phyloP scores from a whole-genome alignment of 2,797 vertebrate genomes.

The Clarias fuscus region DNA sequence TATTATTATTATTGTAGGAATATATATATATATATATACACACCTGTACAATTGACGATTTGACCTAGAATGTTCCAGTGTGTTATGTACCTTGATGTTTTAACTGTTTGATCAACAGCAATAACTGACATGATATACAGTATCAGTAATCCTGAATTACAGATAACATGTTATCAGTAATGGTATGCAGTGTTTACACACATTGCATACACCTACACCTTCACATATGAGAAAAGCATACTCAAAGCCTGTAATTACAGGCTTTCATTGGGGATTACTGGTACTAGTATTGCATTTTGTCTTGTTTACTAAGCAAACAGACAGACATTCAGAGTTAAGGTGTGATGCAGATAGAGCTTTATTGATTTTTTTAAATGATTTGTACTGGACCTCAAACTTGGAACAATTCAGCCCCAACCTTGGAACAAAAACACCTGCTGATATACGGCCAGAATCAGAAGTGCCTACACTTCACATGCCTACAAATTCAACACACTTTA shows the following conservation, averaged over 20 bases:
- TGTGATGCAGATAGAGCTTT: constrained; percentile 11
- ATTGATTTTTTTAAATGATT: constrained; percentile 44
- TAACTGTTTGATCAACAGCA: neutral
- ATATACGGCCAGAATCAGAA: no score
- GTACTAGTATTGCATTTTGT: neutral
- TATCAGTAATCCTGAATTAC: neutral
- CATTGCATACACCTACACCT: neutral
- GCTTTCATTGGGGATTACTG: neutral
- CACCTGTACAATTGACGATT: no score
- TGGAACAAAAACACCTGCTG: neutral
- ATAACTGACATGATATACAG: neutral
- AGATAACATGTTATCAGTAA: neutral
- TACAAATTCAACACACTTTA: no score
- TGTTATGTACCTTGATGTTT: neutral
- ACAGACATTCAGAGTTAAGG: neutral
- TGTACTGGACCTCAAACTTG: constrained; percentile 41
- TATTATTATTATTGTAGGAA: no score
- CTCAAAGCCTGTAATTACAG: neutral
- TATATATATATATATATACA: no score
- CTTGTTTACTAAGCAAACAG: neutral
- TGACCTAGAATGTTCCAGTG: neutral
- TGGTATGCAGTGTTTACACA: no score
- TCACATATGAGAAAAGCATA: neutral
- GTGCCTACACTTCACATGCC: neutral
- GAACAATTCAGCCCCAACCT: neutral